Conservation (phyloP, 2,888 invertebrate species). For the Pyrgus malvae region DNA sequence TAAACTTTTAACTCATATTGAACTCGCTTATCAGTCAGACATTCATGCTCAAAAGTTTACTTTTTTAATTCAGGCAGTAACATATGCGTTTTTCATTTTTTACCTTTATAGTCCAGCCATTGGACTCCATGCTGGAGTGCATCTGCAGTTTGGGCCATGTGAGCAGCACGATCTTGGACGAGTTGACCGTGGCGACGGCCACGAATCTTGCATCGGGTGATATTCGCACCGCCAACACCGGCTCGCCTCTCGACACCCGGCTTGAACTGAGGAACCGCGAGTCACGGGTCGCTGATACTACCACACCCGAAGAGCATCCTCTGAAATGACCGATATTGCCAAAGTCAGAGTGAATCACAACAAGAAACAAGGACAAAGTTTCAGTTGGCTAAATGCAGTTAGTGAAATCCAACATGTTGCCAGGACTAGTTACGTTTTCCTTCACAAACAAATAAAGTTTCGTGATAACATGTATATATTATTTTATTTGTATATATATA, state of each 20-base stretch:
- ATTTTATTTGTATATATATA: too few relatives aligned
- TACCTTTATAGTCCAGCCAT: constrained; percentile 55
- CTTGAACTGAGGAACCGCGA: constrained; percentile 38
- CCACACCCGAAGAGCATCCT: constrained; percentile 59
- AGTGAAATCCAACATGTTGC: too few relatives aligned
- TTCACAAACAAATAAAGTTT: too few relatives aligned
- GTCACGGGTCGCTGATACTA: constrained; percentile 45
- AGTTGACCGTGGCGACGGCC: constrained; percentile 47
- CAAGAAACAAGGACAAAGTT: too few relatives aligned
- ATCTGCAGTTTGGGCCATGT: constrained; percentile 56
- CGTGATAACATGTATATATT: too few relatives aligned
- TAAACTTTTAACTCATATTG: too few relatives aligned
- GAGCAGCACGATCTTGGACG: constrained; percentile 45
- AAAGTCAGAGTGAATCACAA: not conserved
- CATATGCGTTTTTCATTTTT: not conserved
- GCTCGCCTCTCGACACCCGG: constrained; percentile 27
- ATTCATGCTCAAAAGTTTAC: too few relatives aligned
- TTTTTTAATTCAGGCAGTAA: too few relatives aligned
- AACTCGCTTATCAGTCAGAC: too few relatives aligned
- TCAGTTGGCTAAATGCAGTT: too few relatives aligned
- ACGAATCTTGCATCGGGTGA: constrained; percentile 67
- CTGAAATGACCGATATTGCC: constrained; percentile 38
- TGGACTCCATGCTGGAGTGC: constrained; percentile 42
- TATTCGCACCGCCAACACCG: constrained; percentile 49
- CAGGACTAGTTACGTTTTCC: too few relatives aligned